These are phyloP conservation scores for Leptodactylus fallax DNA, from an alignment of 2,797 vertebrate species.

Conservation along the genomic window DNA sequence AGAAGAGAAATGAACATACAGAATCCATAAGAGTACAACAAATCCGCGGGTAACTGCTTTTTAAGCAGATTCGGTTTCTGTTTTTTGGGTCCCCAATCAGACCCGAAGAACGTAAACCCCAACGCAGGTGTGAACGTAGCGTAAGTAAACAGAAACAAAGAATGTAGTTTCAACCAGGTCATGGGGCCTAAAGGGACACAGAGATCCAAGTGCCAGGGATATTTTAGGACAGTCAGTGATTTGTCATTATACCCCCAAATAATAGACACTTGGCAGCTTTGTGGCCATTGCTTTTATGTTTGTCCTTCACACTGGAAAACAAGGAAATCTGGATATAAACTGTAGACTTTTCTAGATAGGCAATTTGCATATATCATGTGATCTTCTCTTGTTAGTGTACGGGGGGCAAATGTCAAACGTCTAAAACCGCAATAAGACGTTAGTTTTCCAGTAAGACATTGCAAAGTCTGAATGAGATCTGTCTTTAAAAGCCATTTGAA, in stretches of 20 bases:
- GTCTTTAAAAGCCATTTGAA: conserved; percentile 11
- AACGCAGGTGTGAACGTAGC: too few species aligned
- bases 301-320: background rate
- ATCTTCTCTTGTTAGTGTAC: background rate
- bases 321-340: background rate
- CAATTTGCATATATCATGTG: background rate
- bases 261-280: background rate
- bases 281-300: background rate
- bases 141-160: too few species aligned
- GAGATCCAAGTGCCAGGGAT: too few species aligned
- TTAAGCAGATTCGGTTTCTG: too few species aligned
- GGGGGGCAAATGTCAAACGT: background rate
- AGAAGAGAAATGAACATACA: too few species aligned
- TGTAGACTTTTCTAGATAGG: background rate
- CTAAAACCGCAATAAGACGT: background rate
- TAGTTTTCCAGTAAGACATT: background rate
- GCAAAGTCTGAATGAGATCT: background rate
- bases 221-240: too few species aligned
- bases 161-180: too few species aligned
- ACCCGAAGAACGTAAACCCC: too few species aligned
- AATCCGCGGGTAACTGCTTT: too few species aligned
- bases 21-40: too few species aligned
- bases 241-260: background rate
- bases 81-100: too few species aligned
- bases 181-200: too few species aligned